Evolutionary conservation across 2,888 invertebrate genomes (phyloP), one percentile per base, ranked within the genome.

Genomic region (Drosophila mayaguana): DNA sequence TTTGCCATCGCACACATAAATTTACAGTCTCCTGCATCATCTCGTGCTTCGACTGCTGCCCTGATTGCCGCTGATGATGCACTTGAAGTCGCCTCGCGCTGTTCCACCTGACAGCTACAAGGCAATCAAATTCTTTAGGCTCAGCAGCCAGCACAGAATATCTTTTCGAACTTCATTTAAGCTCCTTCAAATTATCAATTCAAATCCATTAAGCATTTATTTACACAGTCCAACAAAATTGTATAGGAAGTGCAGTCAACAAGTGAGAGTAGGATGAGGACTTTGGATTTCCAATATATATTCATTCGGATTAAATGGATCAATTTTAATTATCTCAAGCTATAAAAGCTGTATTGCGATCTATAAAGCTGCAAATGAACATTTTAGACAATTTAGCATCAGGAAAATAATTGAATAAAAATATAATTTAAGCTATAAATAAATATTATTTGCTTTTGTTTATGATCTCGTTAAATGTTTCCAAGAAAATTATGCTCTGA

Each of bases 101-200:
- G 55, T 56, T 63, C 43, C 79, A 69, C 53, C 63, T 80, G 76
- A 76, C 75, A 76, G 45, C 54, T 64, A 55, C 57, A 76, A 64
- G 61, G 60, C 76, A 80, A 76, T 69, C 61, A 63, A 57, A 43
- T 68, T 55, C 42, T 38, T 14, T 59, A 60, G 65, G 43, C 42
- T 59, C 9, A 7, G 36, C 11, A 20, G 43, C 54, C 11, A 20
- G 43, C 54, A 14, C 4, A 34, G 3, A 20, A 14, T n/a, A 9
- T 34, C 51, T 34, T 2, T 20, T 34, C 53, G 20, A 54, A 25
- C 25, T 28, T 36, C 36, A 36, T 53, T 53, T 14, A 8, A 12
- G n/a, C 8, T 48, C 48, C 12, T 14, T 12, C 0, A 8, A 50
- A 34, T 34, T 3, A 50, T 34, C 34, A 50, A 34, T 20, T 50